These are phyloP conservation scores for Thaleichthys pacificus DNA, from an alignment of 2,797 vertebrate genomes.

Conservation along the genomic window DNA sequence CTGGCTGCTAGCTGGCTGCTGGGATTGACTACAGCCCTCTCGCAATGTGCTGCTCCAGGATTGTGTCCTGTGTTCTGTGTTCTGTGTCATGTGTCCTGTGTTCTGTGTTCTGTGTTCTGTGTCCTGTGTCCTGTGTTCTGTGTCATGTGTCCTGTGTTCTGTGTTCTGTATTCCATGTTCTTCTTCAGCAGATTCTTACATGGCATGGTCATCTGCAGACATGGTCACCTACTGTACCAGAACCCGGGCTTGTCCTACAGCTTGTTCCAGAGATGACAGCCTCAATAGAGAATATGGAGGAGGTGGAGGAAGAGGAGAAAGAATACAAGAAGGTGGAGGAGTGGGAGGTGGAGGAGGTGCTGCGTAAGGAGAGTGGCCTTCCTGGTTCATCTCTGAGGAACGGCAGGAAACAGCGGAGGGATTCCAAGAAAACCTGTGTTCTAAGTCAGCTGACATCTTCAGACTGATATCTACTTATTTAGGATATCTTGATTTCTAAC, in stretches of 20 bases:
- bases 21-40: not conserved
- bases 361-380: slow-evolving; percentile 25
- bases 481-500: too few species aligned
- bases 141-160: not conserved
- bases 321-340: too few species aligned
- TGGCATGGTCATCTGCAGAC: not conserved
- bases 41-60: not conserved
- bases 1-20: too few species aligned
- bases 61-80: not conserved
- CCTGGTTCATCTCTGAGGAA: not conserved
- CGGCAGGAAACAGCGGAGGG: not conserved
- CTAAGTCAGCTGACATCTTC: not conserved
- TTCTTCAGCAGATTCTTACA: not conserved
- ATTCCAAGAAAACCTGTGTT: not conserved
- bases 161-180: not conserved
- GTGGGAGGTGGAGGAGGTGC: too few species aligned
- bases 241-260: slow-evolving; percentile 43
- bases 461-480: not conserved
- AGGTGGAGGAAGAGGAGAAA: too few species aligned
- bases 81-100: not conserved
- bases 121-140: not conserved
- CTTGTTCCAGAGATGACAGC: slow-evolving; percentile 59
- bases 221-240: slow-evolving; percentile 43
- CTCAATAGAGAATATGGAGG: slow-evolving; percentile 34
- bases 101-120: not conserved